phyloP scores from a whole-genome alignment of 2,888 invertebrate genomes.

The Xiphydria camelus region DNA sequence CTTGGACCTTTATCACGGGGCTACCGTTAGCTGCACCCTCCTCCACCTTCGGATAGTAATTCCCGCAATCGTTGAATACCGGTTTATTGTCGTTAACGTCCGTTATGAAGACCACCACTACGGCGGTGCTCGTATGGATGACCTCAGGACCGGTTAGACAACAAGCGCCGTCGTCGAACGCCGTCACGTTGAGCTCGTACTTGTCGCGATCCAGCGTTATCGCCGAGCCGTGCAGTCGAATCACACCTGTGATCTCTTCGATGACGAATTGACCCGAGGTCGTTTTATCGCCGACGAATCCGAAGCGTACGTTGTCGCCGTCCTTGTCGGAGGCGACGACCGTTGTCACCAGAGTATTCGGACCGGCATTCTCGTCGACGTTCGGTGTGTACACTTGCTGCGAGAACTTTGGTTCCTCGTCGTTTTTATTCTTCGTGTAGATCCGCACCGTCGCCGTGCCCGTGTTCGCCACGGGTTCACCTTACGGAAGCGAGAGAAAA shows the following conservation, averaged over 20 bases:
- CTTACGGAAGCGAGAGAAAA: conserved; percentile 37
- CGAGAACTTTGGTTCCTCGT: conserved; percentile 95
- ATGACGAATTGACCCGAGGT: conserved; percentile 92
- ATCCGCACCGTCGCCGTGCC: conserved; percentile 93
- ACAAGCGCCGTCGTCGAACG: conserved; percentile 96
- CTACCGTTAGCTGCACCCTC: conserved; percentile 94
- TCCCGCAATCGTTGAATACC: conserved; percentile 90
- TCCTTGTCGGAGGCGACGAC: conserved; percentile 97
- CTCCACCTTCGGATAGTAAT: conserved; percentile 91
- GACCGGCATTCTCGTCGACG: conserved; percentile 94
- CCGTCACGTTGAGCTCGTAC: conserved; percentile 95
- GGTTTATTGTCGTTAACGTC: conserved; percentile 98
- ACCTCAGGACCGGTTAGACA: conserved; percentile 87
- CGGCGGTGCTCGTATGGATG: conserved; percentile 91
- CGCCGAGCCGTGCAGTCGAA: conserved; percentile 83
- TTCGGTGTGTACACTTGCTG: conserved; percentile 96
- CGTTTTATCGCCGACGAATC: conserved; percentile 87
- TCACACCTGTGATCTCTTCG: conserved; percentile 93
- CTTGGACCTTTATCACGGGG: conserved; percentile 90
- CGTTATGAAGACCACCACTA: conserved; percentile 94
- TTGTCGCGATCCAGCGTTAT: conserved; percentile 90
- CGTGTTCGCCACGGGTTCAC: conserved; percentile 88
- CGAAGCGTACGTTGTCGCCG: conserved; percentile 93
- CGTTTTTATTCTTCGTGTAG: conserved; percentile 98
- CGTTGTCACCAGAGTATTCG: conserved; percentile 92